Conservation (phyloP, 53 echinoderm and acorn worm genomes). For the Patiria pectinifera region DNA sequence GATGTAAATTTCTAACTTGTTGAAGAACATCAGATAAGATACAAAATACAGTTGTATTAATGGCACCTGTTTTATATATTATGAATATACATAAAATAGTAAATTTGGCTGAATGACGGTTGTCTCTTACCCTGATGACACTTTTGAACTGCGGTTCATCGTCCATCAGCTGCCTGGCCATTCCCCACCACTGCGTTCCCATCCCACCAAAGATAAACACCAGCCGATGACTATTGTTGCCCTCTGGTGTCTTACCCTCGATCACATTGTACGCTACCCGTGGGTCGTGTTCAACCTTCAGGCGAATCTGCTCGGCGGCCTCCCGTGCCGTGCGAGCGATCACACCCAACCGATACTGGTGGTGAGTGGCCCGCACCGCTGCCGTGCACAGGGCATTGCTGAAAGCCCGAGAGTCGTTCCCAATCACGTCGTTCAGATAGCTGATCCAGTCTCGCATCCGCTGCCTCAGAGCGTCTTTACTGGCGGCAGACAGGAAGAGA, state of each 20-base stretch:
- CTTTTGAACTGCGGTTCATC: conserved; percentile 83
- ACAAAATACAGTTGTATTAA: too few species aligned
- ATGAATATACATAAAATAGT: too few species aligned
- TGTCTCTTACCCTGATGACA: conserved; percentile 84
- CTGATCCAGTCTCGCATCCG: conserved; percentile 83
- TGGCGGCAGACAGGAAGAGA: conserved; percentile 88
- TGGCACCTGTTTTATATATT: too few species aligned
- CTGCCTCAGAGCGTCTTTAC: conserved; percentile 83
- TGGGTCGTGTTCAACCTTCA: conserved; percentile 89
- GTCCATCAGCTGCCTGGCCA: conserved; percentile 94
- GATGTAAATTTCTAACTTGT: too few species aligned
- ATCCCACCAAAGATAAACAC: conserved; percentile 97
- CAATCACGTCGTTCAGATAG: conserved; percentile 85
- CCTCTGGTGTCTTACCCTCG: conserved; percentile 86
- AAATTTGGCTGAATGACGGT: neutral
- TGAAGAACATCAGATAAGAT: too few species aligned
- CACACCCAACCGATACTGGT: conserved; percentile 82
- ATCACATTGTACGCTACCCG: conserved; percentile 87
- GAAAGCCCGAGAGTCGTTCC: conserved; percentile 77
- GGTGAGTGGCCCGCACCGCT: conserved; percentile 85
- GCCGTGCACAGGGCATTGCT: conserved; percentile 88
- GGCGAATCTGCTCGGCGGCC: conserved; percentile 85
- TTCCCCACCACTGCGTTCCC: conserved; percentile 99
- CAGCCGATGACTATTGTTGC: conserved; percentile 73
- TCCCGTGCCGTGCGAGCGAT: conserved; percentile 86